Conservation (phyloP, 2,888 invertebrate genomes). For the Eupelmus urozonus region DNA sequence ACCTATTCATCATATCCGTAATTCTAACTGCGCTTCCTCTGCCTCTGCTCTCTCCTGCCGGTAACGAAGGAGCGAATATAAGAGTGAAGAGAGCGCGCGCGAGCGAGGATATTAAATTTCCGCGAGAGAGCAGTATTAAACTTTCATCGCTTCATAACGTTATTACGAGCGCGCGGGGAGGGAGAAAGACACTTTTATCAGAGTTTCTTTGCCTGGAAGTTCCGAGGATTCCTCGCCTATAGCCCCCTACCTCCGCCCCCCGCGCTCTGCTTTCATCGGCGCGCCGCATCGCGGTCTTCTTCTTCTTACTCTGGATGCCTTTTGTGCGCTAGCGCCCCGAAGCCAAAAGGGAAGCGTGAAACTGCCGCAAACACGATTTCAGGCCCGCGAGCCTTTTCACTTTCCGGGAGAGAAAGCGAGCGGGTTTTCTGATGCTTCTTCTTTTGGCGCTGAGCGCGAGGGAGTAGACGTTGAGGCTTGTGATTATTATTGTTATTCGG, state of each 20-base stretch:
- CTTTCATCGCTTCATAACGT: conserved; percentile 68
- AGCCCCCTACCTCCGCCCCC: not conserved
- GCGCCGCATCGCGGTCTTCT: conserved; percentile 22
- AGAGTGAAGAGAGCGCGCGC: conserved; percentile 12
- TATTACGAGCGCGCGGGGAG: conserved; percentile 60
- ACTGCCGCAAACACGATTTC: conserved; percentile 59
- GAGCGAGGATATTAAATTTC: conserved; percentile 67
- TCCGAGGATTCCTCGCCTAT: conserved; percentile 37
- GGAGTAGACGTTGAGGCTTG: too few species aligned
- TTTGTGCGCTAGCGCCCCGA: not conserved
- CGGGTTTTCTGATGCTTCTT: conserved; percentile 13
- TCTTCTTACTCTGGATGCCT: not conserved
- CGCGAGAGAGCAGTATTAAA: conserved; percentile 66
- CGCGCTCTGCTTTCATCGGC: conserved; percentile 40
- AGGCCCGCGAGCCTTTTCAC: conserved; percentile 41
- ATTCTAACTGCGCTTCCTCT: conserved; percentile 61
- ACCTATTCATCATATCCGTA: conserved; percentile 63
- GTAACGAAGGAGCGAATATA: conserved; percentile 4
- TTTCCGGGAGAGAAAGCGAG: conserved; percentile 20
- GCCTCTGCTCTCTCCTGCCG: not conserved
- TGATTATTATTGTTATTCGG: not conserved
- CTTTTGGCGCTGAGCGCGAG: not conserved
- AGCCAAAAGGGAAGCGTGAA: conserved; percentile 53
- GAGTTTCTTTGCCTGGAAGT: conserved; percentile 56
- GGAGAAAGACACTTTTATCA: conserved; percentile 60